Conservation (phyloP, 2,113 vertebrate genomes). For the Pelmatolapia mariae region DNA sequence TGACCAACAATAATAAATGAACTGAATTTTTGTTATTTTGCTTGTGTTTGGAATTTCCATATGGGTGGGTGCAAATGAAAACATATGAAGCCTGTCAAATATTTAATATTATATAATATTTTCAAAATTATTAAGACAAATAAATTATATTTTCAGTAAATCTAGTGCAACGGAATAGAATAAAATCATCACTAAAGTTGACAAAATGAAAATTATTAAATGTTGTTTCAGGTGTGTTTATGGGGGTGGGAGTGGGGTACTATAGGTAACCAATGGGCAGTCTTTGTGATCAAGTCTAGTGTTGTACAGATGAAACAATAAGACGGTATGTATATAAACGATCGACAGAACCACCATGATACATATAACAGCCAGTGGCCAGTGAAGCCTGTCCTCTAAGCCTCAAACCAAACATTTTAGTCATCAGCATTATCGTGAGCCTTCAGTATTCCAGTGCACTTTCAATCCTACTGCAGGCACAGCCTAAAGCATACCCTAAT, state of each 20-base stretch:
- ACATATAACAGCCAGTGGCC: no score
- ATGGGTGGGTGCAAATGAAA: neutral
- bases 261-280: neutral
- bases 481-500: neutral
- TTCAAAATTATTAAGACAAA: neutral
- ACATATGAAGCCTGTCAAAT: neutral
- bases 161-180: neutral
- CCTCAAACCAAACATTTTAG: neutral
- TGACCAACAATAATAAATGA: neutral
- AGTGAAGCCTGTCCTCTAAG: neutral
- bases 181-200: neutral
- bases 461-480: neutral
- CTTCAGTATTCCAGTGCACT: neutral
- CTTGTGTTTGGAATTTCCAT: neutral
- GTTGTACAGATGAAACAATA: neutral
- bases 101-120: neutral
- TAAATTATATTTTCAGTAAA: neutral
- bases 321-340: neutral
- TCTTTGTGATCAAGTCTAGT: neutral
- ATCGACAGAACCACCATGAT: neutral
- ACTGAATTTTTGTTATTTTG: neutral
- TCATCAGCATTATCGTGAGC: neutral
- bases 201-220: neutral
- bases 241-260: rapidly evolving
- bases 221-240: rapidly evolving